Conservation (phyloP, 2,797 vertebrate genomes). For the Sebastes minor region DNA sequence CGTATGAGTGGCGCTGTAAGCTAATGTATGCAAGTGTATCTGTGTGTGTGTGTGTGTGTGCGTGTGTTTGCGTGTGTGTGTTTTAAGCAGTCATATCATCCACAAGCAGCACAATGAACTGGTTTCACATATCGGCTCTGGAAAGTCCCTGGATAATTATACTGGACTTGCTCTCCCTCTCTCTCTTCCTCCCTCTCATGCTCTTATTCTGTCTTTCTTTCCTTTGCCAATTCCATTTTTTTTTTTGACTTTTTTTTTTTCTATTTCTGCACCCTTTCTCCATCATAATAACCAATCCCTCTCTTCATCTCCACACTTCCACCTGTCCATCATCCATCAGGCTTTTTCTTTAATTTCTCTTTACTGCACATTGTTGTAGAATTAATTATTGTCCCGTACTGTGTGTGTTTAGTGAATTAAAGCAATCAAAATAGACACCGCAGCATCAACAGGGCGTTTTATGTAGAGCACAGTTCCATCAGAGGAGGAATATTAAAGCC, state of each 20-base stretch:
- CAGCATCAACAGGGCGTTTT: neutral
- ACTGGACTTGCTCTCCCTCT: slow-evolving; percentile 58
- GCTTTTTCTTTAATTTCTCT: neutral
- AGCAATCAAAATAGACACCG: neutral
- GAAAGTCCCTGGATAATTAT: slow-evolving; percentile 84
- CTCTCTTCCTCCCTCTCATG: slow-evolving; percentile 18
- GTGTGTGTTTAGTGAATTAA: neutral
- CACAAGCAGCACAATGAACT: slow-evolving; percentile 71
- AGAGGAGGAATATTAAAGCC: slow-evolving; percentile 29
- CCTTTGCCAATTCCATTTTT: neutral
- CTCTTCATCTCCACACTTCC: neutral
- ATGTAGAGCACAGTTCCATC: neutral
- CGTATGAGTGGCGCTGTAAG: slow-evolving; percentile 3
- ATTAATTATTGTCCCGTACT: neutral
- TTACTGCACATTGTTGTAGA: neutral
- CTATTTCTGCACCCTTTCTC: neutral
- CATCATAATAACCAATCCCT: neutral
- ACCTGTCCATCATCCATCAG: neutral
- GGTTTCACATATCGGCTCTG: slow-evolving; percentile 82
- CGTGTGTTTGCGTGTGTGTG: slow-evolving; percentile 2
- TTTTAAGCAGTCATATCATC: slow-evolving; percentile 67
- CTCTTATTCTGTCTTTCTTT: slow-evolving; percentile 3
- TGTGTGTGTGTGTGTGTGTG: neutral
- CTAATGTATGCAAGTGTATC: slow-evolving; percentile 5
- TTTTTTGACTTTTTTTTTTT: neutral